A percentile compares a stretch with the other conserved stretches of the same genome.
Evolutionary conservation across 2,797 vertebrate genomes (phyloP).

Genomic region (Lepus townsendii): DNA sequence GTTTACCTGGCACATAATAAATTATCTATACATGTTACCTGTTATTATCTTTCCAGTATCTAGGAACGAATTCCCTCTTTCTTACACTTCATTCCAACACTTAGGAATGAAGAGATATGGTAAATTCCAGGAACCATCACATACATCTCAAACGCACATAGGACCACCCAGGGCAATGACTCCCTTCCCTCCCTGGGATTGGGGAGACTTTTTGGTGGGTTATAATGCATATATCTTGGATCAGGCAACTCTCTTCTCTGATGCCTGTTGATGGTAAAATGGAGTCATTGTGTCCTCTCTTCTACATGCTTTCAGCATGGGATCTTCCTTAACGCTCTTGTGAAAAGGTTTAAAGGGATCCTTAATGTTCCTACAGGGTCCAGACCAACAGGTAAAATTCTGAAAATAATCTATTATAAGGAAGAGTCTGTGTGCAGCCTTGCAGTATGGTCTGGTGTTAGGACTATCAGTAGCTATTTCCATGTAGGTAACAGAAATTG

Average conservation of each 20-base stretch:
- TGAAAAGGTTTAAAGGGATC: not conserved
- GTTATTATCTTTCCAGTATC: not conserved
- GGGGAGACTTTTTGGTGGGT: not conserved
- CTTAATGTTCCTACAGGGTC: not conserved
- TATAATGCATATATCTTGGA: not conserved
- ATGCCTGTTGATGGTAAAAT: not conserved
- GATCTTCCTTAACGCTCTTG: not conserved
- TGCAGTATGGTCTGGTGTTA: not conserved
- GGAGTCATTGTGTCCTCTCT: not conserved
- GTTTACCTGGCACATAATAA: not conserved
- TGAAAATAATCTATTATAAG: conserved; percentile 4
- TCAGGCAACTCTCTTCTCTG: not conserved
- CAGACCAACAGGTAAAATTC: not conserved
- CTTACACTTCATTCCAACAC: conserved; percentile 21
- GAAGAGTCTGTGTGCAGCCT: not conserved
- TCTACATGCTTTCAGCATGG: not conserved
- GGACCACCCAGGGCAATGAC: not conserved
- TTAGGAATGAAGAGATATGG: not conserved
- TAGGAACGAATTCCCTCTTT: not conserved
- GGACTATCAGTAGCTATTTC: not conserved
- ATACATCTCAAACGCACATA: not conserved
- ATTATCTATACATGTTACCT: not conserved
- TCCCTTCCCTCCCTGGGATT: not conserved
- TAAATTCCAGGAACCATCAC: conserved; percentile 5
- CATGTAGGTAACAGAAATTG: not conserved